phyloP scores from a whole-genome alignment of 1,140 invertebrate genomes.

The Temnothorax curvispinosus region DNA sequence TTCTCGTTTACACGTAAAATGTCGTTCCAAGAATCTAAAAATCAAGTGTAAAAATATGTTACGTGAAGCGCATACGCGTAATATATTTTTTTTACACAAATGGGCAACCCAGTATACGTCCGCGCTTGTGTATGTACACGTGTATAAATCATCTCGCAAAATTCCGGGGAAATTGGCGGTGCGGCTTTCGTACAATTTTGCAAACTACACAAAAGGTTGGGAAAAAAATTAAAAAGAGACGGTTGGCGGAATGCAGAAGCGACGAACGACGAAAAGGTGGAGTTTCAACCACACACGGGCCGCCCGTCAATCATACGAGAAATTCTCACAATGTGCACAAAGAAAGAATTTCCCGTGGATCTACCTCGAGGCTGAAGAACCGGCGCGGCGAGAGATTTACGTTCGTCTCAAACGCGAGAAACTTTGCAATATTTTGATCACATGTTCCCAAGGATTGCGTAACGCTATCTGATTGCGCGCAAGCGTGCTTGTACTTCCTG shows the following conservation, averaged over 20 bases:
- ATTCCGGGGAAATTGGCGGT: constrained; percentile 38
- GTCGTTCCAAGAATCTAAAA: background rate
- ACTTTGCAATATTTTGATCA: constrained; percentile 48
- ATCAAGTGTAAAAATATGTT: background rate
- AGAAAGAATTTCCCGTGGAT: constrained; percentile 20
- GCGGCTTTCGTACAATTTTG: constrained; percentile 6
- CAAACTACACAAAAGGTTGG: constrained; percentile 11
- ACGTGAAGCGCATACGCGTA: background rate
- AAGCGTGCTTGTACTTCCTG: background rate
- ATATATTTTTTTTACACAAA: background rate
- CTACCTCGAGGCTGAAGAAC: constrained; percentile 24
- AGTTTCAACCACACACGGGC: constrained; percentile 27
- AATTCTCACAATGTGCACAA: constrained; percentile 48
- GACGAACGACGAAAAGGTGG: constrained; percentile 13
- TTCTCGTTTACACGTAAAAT: background rate
- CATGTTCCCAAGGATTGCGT: constrained; percentile 44
- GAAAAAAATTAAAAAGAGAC: background rate
- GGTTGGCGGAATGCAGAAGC: constrained; percentile 1
- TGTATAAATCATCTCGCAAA: constrained; percentile 24
- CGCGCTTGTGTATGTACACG: background rate
- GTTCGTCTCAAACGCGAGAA: constrained; percentile 19
- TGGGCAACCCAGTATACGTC: constrained; percentile 17
- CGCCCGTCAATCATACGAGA: constrained; percentile 44
- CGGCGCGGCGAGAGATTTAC: constrained; percentile 49
- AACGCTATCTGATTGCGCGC: constrained; percentile 32